Evolutionary conservation across 2,113 vertebrate species (phyloP), one percentile per base, ranked within the genome.

Genomic region (Hemibagrus wyckioides): DNA sequence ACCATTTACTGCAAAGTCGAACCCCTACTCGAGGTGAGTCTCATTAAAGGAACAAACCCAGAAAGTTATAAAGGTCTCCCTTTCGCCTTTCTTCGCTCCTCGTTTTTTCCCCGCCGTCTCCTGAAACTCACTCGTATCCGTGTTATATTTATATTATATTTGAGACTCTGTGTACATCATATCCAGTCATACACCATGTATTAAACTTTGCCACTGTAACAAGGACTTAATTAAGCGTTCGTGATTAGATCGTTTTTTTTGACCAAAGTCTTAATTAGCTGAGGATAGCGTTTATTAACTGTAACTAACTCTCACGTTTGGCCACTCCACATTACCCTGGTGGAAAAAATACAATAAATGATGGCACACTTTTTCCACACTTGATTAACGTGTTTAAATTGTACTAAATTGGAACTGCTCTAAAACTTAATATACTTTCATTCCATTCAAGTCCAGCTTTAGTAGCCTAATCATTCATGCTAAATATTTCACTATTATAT

Each of bases 261-360:
- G 89, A 90, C 87, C 87, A 88, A 63, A 86, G 83, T 79, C 88
- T 86, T 90, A 88, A 90, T 90, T 90, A 90, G 82, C 39, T 48
- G 57, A 52, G 15, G 57, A n/a, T 52, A 89, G 85, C 82, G 75
- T 85, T 85, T 76, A 84, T 85, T 81, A 76, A 65, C 28, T 61
- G 75, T 44, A 73, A 89, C 44, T 30, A 73, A 50, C 30, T 76
- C 63, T 84, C 41, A 80, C 11, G 44, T 81, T 65, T 36, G 48
- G 65, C 59, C 52, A 69, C 77, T 82, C 75, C 48, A 9, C 41
- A 76, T 48, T 76, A 76, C 39, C 73, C 41, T 48, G 2, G 13
- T 48, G 25, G 0, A 23, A 17, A 67, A 39, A 44, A 41, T 48
- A n/a, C 13, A 48, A 50, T 76, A 76, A 28, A 76, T 17, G 3